Conservation (phyloP, 2,888 invertebrate species). For the Drosophila colorata region DNA sequence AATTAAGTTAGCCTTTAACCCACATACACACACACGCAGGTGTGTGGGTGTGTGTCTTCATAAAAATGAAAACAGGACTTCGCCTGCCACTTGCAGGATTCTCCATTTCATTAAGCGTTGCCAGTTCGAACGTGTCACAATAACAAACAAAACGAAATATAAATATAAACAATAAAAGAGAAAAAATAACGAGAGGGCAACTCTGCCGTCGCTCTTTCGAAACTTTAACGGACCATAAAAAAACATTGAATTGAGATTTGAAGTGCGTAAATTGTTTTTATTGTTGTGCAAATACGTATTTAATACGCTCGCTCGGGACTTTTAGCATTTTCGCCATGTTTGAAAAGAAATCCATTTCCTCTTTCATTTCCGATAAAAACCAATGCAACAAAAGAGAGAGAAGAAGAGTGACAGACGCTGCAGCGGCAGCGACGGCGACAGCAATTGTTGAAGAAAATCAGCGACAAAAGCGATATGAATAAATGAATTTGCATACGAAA, state of each 20-base stretch:
- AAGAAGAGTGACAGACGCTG: conserved; percentile 24
- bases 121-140: conserved; percentile 23
- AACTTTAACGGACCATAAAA: conserved; percentile 14
- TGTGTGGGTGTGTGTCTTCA: conserved; percentile 3
- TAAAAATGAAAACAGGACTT: conserved; percentile 36
- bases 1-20: conserved; percentile 65
- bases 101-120: conserved; percentile 19
- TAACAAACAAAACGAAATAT: conserved; percentile 5
- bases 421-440: conserved; percentile 10
- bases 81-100: conserved; percentile 66
- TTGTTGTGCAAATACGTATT: conserved; percentile 5
- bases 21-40: conserved; percentile 27
- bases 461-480: conserved; percentile 56
- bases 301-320: conserved; percentile 12
- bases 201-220: conserved; percentile 27
- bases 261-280: conserved; percentile 8
- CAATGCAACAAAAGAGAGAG: conserved; percentile 21
- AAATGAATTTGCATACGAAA: conserved; percentile 64
- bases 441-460: conserved; percentile 51
- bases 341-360: conserved; percentile 36
- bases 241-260: conserved; percentile 1
- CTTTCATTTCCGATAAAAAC: conserved; percentile 36
- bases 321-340: conserved; percentile 46
- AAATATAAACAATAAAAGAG: conserved; percentile 3
- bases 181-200: conserved; percentile 10